Base-by-base conservation (phyloP, 2,888 invertebrate species). In the Formica aserva region DNA sequence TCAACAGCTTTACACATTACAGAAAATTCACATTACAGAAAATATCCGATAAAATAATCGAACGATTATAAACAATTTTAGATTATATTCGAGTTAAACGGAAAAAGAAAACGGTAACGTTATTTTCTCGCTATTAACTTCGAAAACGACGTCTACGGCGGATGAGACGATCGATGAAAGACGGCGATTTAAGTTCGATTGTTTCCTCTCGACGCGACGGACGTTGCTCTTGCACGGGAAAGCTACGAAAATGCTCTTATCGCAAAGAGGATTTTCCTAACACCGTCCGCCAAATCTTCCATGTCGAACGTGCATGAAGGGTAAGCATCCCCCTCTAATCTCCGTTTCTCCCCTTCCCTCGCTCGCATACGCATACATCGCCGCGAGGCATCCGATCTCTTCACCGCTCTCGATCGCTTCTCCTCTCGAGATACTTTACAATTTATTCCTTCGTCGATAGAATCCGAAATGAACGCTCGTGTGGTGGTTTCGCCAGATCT, bases 251-350 rank as follows among this genome's bases (percentile, higher is more conserved):
- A 86, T 89, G 86, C 86, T 85, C 88, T 89, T 89, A 89, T 86
- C 88, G 82, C 52, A 78, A 78, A 83, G 83, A 84, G 86, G 90
- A 90, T 89, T 89, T 86, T 77, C 84, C 77, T 84, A 89, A 89
- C 89, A 89, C 88, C 67, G 60, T 81, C 75, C 65, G 82, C 75
- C 83, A 89, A 89, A 80, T 80, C 78, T 80, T 60, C 60, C 78
- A n/a, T 60, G 78, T 80, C 60, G 78, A 60, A 72, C 74, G 74
- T 80, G 72, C 74, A 72, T 60, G 74, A 80, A 72, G 60, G 60
- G 74, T 80, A 60, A 72, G 78, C 72, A 72, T 72, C 74, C 35
- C 74, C 32, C 60, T 80, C 60, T 80, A 80, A 80, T 80, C 78
- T 80, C 62, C 35, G 45, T 45, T 26, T 38, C n/a, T 15, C 26